Evolutionary conservation across 2,888 invertebrate genomes (phyloP).

Genomic region (Nomada hirtipes): DNA sequence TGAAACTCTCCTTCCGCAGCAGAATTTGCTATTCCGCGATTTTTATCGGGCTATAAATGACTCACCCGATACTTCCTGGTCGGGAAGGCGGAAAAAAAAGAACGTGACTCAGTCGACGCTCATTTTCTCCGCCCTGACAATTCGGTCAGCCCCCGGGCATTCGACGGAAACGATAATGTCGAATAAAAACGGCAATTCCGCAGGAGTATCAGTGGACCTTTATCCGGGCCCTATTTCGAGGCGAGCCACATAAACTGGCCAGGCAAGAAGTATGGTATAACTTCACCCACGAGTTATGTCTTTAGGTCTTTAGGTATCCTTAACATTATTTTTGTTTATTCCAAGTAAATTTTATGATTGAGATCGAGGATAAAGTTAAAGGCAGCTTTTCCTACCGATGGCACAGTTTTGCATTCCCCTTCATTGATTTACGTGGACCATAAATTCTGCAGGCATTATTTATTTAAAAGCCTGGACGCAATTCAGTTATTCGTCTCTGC

Average conservation of each 20-base stretch:
- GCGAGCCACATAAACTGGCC: not conserved
- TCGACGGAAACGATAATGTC: slow-evolving; percentile 35
- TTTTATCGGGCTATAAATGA: slow-evolving; percentile 65
- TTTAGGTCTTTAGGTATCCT: not conserved
- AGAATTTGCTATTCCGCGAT: slow-evolving; percentile 54
- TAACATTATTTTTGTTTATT: not conserved
- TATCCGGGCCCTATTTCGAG: not conserved
- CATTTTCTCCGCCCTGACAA: slow-evolving; percentile 41
- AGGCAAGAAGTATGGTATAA: not conserved
- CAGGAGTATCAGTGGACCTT: not conserved
- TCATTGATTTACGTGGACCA: slow-evolving; percentile 31
- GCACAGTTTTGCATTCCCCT: not conserved
- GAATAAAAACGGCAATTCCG: slow-evolving; percentile 35
- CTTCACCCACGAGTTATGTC: not conserved
- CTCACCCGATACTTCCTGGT: slow-evolving; percentile 50
- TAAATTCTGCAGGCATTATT: slow-evolving; percentile 44
- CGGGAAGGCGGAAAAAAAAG: not conserved
- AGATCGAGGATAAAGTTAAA: not conserved
- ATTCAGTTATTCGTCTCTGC: slow-evolving; percentile 14
- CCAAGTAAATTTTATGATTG: too few relatives aligned
- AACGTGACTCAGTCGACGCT: slow-evolving; percentile 46
- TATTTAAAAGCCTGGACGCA: slow-evolving; percentile 33
- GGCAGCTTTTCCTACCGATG: too few relatives aligned
- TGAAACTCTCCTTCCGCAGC: slow-evolving; percentile 2
- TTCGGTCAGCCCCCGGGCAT: slow-evolving; percentile 25